phyloP scores from a whole-genome alignment of 2,113 vertebrate species.

The Hemiprocne comata region DNA sequence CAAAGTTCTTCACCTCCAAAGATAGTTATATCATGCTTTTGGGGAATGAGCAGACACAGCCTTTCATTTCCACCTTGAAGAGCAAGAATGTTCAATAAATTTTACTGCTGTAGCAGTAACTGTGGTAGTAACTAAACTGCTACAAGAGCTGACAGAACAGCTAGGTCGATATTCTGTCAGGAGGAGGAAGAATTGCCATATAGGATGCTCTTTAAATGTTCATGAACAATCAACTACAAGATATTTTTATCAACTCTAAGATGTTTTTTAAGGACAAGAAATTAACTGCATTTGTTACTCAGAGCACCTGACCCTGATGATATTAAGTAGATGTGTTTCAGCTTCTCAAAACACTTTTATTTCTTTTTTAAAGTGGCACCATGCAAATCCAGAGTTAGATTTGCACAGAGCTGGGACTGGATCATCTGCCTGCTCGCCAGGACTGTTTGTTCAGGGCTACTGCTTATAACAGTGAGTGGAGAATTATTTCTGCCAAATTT shows the following conservation, averaged over 20 bases:
- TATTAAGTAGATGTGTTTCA: not conserved
- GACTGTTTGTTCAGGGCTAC: not conserved
- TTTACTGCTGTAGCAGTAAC: conserved; percentile 25
- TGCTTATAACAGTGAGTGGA: not conserved
- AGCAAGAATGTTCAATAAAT: conserved; percentile 24
- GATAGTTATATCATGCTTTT: not conserved
- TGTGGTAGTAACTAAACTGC: conserved; percentile 14
- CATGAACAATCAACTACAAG: not conserved
- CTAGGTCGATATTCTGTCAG: conserved; percentile 6
- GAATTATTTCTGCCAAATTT: conserved; percentile 6
- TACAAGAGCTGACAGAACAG: not conserved
- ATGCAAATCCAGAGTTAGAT: not conserved
- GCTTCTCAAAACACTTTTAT: not conserved
- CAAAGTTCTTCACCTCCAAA: not conserved
- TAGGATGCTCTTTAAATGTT: conserved; percentile 2
- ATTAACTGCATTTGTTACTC: not conserved
- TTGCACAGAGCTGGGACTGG: not conserved
- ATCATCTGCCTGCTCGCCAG: not conserved
- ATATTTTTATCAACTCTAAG: not conserved
- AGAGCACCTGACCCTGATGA: not conserved
- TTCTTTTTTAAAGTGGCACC: not conserved
- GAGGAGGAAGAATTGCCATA: not conserved
- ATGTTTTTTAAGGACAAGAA: not conserved
- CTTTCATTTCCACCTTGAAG: conserved; percentile 12
- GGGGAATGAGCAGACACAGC: not conserved